These are phyloP conservation scores for Phengaris alcon DNA, from an alignment of 2,888 invertebrate genomes.

Conservation along the genomic window DNA sequence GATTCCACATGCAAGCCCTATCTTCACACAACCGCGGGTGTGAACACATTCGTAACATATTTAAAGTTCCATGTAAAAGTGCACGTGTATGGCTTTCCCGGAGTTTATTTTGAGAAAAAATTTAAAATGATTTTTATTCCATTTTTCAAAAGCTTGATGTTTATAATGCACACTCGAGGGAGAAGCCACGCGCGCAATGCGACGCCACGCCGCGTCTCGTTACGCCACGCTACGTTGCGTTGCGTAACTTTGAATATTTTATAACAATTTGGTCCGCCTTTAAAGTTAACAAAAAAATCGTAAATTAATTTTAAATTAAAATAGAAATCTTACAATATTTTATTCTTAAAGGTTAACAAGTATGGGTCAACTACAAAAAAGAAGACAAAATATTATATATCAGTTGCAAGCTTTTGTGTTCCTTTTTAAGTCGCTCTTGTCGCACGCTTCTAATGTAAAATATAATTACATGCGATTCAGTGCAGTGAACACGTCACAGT, in stretches of 20 bases:
- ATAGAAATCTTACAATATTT: too few relatives aligned
- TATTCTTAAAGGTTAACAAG: too few relatives aligned
- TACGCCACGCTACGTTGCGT: background rate
- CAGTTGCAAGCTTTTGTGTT: background rate
- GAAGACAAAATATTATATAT: background rate
- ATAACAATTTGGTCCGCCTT: too few relatives aligned
- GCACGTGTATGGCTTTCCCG: background rate
- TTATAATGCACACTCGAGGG: constrained; percentile 2
- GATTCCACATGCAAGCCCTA: background rate
- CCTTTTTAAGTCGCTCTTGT: background rate
- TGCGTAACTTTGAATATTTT: background rate
- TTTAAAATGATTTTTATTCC: background rate
- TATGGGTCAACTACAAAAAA: background rate
- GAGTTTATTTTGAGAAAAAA: constrained; percentile 7
- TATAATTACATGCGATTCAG: background rate
- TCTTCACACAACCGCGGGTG: background rate
- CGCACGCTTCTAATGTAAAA: background rate
- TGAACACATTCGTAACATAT: constrained; percentile 7
- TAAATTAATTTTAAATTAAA: too few relatives aligned
- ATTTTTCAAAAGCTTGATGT: constrained; percentile 13
- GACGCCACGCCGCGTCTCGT: background rate
- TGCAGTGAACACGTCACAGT: background rate
- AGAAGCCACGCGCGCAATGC: background rate
- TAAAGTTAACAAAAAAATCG: too few relatives aligned
- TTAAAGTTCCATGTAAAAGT: constrained; percentile 1